Evolutionary conservation across 2,888 invertebrate genomes (phyloP).

Genomic region (Melanostoma mellinum): DNA sequence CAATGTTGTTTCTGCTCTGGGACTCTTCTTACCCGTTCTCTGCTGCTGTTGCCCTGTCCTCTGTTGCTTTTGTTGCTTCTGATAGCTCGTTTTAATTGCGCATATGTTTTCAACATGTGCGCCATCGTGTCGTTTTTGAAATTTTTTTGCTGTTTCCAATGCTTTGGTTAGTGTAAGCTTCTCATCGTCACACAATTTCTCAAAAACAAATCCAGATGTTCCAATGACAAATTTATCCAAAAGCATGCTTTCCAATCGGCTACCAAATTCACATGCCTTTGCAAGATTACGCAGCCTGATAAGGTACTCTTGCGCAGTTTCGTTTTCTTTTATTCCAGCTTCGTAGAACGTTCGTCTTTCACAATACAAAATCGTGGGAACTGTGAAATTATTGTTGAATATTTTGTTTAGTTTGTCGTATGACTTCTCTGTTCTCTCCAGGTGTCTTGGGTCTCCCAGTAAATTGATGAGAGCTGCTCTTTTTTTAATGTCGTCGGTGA

Average conservation of each 20-base stretch:
- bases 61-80: background rate
- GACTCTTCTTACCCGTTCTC: no score
- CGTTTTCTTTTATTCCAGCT: no score
- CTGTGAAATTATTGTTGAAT: constrained; percentile 4
- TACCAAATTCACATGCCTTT: constrained; percentile 16
- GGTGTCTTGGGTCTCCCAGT: constrained; percentile 7
- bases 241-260: constrained; percentile 27
- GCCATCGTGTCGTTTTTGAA: background rate
- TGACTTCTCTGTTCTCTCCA: constrained; percentile 20
- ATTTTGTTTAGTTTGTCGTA: constrained; percentile 14
- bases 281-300: constrained; percentile 19
- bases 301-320: constrained; percentile 1
- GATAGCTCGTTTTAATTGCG: background rate
- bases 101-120: background rate
- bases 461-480: constrained; percentile 19
- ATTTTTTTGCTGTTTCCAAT: constrained; percentile 6
- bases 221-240: constrained; percentile 27
- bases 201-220: constrained; percentile 6
- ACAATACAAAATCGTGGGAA: no score
- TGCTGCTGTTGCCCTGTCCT: background rate
- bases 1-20: background rate
- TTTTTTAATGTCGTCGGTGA: background rate
- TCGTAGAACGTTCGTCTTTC: no score
- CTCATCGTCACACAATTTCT: constrained; percentile 11
- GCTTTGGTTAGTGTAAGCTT: constrained; percentile 11